Conservation (phyloP, 2,888 invertebrate species). For the Parelbella ahira region DNA sequence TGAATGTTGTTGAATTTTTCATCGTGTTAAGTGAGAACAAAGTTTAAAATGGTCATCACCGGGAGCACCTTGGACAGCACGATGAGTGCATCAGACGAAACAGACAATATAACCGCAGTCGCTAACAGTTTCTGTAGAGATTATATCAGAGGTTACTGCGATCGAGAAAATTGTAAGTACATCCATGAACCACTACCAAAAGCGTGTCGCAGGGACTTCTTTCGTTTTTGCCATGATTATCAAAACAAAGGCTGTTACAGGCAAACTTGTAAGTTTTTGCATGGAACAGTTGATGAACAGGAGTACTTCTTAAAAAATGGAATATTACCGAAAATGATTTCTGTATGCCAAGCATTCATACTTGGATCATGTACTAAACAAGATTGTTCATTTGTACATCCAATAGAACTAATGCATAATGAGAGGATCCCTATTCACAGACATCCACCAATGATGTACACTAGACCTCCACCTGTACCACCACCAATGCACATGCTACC, state of each 20-base stretch:
- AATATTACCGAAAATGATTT: constrained; percentile 74
- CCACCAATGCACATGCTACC: constrained; percentile 48
- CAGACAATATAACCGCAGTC: constrained; percentile 36
- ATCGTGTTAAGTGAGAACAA: constrained; percentile 8
- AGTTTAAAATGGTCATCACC: constrained; percentile 20
- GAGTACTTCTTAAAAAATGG: constrained; percentile 84
- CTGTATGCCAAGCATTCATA: constrained; percentile 82
- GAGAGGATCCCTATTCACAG: constrained; percentile 40
- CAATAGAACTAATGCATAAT: constrained; percentile 46
- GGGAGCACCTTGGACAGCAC: constrained; percentile 32
- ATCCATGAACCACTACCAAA: constrained; percentile 65
- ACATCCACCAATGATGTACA: constrained; percentile 42
- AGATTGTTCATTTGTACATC: constrained; percentile 58
- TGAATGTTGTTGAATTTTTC: neutral
- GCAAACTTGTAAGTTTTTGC: constrained; percentile 84
- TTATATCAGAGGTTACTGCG: constrained; percentile 72
- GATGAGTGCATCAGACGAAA: constrained; percentile 50
- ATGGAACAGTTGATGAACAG: constrained; percentile 85
- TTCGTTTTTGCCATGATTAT: constrained; percentile 81
- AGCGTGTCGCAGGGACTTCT: constrained; percentile 56
- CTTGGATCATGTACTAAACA: constrained; percentile 80
- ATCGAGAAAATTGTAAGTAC: constrained; percentile 77
- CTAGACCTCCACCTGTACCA: constrained; percentile 40
- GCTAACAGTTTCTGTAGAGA: constrained; percentile 66
- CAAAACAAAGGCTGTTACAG: constrained; percentile 86